Conservation (phyloP, 2,797 vertebrate genomes). For the Sebastolobus alascanus region DNA sequence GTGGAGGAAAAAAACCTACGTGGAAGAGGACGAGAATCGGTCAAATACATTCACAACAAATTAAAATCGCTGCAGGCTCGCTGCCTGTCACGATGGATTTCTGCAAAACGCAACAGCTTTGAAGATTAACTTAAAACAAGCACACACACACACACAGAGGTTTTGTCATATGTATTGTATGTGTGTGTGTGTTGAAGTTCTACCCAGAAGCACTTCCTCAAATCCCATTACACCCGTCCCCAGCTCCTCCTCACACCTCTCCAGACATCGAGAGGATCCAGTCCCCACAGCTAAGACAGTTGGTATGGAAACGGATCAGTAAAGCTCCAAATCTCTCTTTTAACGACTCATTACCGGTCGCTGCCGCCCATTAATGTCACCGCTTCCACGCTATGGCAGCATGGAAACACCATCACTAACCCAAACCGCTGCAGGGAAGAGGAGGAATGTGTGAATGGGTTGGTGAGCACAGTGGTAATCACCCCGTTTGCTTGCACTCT, state of each 20-base stretch:
- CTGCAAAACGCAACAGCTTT: conserved; percentile 57
- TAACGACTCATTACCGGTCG: conserved; percentile 73
- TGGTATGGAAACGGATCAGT: conserved; percentile 82
- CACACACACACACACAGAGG: background rate
- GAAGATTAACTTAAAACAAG: conserved; percentile 68
- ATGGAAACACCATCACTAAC: conserved; percentile 47
- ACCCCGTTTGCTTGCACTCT: conserved; percentile 46
- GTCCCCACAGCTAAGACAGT: conserved; percentile 72
- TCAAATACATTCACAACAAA: conserved; percentile 14
- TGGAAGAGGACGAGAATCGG: background rate
- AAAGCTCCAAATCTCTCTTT: conserved; percentile 72
- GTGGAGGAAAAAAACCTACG: background rate
- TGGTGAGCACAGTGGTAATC: conserved; percentile 56
- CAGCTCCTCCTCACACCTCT: background rate
- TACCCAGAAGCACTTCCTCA: conserved; percentile 60
- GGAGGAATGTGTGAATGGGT: conserved; percentile 32
- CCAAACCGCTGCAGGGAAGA: conserved; percentile 57
- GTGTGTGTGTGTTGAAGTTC: conserved; percentile 41
- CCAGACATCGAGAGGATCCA: conserved; percentile 53
- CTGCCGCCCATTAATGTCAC: conserved; percentile 68
- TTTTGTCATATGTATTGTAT: conserved; percentile 22
- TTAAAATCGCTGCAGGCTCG: conserved; percentile 27
- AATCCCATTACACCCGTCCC: conserved; percentile 66
- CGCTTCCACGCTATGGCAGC: conserved; percentile 38
- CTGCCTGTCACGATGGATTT: conserved; percentile 50